Evolutionary conservation across 2,113 vertebrate species (phyloP).

Genomic region (Damaliscus lunatus): DNA sequence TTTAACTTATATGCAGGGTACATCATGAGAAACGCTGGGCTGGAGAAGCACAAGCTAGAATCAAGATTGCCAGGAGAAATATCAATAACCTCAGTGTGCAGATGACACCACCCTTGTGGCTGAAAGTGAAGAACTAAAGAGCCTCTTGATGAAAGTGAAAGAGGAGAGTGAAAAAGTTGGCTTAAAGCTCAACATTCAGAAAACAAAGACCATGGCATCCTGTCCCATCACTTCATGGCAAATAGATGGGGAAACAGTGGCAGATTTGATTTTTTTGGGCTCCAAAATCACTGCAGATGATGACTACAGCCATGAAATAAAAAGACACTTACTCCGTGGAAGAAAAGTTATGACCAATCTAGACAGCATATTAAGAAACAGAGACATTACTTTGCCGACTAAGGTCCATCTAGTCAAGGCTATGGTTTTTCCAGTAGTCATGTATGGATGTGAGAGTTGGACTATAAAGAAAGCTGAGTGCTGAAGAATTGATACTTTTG

Average conservation of each 20-base stretch:
- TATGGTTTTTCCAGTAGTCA: background rate
- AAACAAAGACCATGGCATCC: accelerated
- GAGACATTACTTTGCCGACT: background rate
- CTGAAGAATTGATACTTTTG: background rate
- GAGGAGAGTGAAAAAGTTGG: background rate
- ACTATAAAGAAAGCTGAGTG: background rate
- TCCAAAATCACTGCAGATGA: background rate
- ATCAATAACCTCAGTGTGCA: background rate
- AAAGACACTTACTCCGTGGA: background rate
- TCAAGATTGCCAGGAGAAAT: background rate
- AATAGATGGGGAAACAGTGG: background rate
- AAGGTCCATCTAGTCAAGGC: accelerated
- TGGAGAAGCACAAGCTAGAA: background rate
- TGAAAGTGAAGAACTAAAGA: background rate
- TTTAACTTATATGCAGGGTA: background rate
- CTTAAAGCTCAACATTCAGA: background rate
- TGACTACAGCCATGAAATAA: background rate
- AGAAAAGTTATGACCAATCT: background rate
- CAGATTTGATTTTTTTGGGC: accelerated
- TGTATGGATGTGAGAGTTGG: background rate
- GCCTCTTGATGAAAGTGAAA: background rate
- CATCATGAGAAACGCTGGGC: background rate
- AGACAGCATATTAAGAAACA: background rate
- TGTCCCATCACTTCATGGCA: accelerated
- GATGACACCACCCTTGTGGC: background rate